Evolutionary conservation across 2,113 vertebrate genomes (phyloP).

Genomic region (Phalacrocorax aristotelis): DNA sequence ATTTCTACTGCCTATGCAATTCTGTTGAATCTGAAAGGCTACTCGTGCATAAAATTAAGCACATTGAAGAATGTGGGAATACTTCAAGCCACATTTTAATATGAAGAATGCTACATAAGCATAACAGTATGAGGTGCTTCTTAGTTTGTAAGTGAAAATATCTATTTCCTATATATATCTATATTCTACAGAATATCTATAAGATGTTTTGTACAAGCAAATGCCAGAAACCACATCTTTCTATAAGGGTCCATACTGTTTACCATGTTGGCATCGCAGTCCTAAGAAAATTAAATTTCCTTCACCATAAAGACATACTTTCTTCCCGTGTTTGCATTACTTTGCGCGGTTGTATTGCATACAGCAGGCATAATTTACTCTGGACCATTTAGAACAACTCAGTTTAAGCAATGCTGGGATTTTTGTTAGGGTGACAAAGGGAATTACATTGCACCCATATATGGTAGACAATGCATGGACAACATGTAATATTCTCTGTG

Average conservation of each 20-base stretch:
- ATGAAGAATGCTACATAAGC: neutral
- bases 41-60: neutral
- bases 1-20: neutral
- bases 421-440: neutral
- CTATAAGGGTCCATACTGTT: neutral
- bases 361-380: neutral
- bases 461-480: neutral
- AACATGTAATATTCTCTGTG: constrained; percentile 13
- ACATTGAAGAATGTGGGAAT: neutral
- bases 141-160: neutral
- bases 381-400: neutral
- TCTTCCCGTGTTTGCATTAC: neutral
- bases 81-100: constrained; percentile 1
- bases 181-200: neutral
- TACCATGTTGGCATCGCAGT: neutral
- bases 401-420: neutral
- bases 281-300: neutral
- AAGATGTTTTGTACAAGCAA: neutral
- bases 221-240: neutral
- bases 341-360: neutral
- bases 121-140: neutral
- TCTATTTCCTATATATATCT: too few species aligned
- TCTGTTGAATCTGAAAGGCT: neutral
- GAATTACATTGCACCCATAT: neutral
- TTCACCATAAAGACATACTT: neutral